Conservation (phyloP, 2,888 invertebrate species). For the Eupithecia abbreviata region DNA sequence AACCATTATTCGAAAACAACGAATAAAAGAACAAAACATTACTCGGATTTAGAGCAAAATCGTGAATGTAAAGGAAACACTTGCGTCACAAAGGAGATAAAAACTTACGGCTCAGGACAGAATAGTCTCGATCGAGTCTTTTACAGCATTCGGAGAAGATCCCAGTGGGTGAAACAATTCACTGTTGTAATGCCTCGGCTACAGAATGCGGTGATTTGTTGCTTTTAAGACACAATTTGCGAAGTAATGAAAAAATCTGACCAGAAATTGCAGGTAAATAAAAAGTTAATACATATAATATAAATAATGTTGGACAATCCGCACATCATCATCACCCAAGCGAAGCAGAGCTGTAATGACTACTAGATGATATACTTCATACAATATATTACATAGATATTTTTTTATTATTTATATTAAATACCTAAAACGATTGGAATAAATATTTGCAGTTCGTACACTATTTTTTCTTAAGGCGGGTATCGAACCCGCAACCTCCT, state of each 20-base stretch:
- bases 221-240: background rate
- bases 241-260: background rate
- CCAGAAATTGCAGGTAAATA: background rate
- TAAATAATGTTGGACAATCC: no score
- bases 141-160: conserved; percentile 47
- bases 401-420: no score
- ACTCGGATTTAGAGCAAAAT: conserved; percentile 50
- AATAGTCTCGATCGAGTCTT: conserved; percentile 34
- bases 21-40: conserved; percentile 50
- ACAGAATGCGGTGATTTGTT: conserved; percentile 14
- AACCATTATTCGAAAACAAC: conserved; percentile 44
- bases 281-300: no score
- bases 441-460: no score
- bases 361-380: no score
- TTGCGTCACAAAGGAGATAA: conserved; percentile 62
- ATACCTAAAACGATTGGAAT: no score
- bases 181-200: conserved; percentile 46
- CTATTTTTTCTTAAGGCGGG: no score
- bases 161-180: conserved; percentile 65
- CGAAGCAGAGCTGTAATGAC: no score
- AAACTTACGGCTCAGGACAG: conserved; percentile 52
- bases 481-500: no score
- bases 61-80: conserved; percentile 55
- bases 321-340: no score
- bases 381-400: no score